A percentile compares a stretch with the other conserved stretches of the same genome.
These are phyloP conservation scores for Clitarchus hookeri DNA, from an alignment of 2,888 invertebrate genomes.

Conservation along the genomic window DNA sequence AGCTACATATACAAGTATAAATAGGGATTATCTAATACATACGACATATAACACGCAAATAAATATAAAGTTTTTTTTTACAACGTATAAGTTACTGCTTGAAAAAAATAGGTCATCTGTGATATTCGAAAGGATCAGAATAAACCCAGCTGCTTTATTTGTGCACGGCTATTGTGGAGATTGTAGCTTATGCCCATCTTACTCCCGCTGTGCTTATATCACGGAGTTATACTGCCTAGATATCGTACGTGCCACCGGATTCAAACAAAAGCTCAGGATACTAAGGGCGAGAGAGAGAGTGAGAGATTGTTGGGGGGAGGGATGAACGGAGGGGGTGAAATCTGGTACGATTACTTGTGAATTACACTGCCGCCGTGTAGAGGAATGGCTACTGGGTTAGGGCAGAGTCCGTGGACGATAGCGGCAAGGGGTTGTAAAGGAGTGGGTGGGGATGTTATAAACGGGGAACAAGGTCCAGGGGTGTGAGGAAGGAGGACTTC, in stretches of 20 bases:
- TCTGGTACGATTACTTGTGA: constrained; percentile 24
- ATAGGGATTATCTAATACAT: too few species aligned
- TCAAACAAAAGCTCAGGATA: constrained; percentile 8
- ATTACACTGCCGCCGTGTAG: constrained; percentile 20
- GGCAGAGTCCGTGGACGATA: too few species aligned
- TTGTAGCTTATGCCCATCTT: background rate
- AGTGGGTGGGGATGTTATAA: background rate
- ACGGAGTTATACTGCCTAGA: background rate
- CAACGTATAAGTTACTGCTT: too few species aligned
- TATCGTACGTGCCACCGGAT: constrained; percentile 16
- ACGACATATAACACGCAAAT: too few species aligned
- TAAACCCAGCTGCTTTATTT: too few species aligned
- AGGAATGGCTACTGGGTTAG: background rate
- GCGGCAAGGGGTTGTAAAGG: background rate
- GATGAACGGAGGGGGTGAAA: constrained; percentile 10
- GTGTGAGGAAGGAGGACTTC: background rate
- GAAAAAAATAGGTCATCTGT: too few species aligned
- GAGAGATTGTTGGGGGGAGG: background rate
- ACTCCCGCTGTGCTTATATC: background rate
- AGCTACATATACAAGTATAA: too few species aligned
- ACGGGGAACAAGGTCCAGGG: background rate
- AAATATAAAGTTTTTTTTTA: too few species aligned
- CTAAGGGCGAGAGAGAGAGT: background rate
- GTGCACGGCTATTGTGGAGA: too few species aligned
- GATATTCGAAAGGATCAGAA: too few species aligned